Base-by-base conservation (phyloP, 1,140 invertebrate species). In the Zaprionus africanus region DNA sequence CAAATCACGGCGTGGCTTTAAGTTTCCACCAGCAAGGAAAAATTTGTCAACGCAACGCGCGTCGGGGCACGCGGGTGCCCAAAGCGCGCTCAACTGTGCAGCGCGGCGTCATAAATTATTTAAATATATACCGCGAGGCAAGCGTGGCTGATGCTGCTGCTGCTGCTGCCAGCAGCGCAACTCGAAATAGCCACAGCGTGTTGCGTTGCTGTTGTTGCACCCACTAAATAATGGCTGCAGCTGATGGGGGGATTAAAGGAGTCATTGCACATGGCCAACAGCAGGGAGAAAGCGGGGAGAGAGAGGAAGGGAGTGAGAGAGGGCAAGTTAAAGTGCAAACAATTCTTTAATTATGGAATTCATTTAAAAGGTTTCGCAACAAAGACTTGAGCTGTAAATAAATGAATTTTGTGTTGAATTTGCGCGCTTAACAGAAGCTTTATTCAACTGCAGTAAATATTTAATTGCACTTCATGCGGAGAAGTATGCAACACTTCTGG, bases 81-180 rank as follows among this genome's bases (percentile, higher is more conserved):
- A 34, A 34, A 34, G 19, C 53, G 58, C 53, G 72, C 76, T 82
- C 83, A 86, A 80, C 84, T 78, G 80, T 83, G 77, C 68, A 56
- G 61, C 68, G 65, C 77, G 80, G 78, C 84, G 78, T 84, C 77
- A 87, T 87, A 86, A 86, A 86, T 86, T 86, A 86, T 86, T 86
- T 83, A 86, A 82, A 87, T 86, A 73, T 82, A 76, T 82, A 76
- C 36, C 72, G 24, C 24, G 17, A 46, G 65, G 61, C 62, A 46
- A n/a, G 41, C 41, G 13, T 34, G 31, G 31, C 31, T 34, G 31
- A 11, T 34, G 31, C 31, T 34, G 31, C 31, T 31, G 9, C 31
- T 28, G 12, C 13, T 31, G 13, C 38, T 41, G 38, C 13, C 38
- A 54, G 31, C 9, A 9, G 65, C 38, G 26, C 46, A 56, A 36